Evolutionary conservation across 2,113 vertebrate genomes (phyloP).

Genomic region (Panthera leo): DNA sequence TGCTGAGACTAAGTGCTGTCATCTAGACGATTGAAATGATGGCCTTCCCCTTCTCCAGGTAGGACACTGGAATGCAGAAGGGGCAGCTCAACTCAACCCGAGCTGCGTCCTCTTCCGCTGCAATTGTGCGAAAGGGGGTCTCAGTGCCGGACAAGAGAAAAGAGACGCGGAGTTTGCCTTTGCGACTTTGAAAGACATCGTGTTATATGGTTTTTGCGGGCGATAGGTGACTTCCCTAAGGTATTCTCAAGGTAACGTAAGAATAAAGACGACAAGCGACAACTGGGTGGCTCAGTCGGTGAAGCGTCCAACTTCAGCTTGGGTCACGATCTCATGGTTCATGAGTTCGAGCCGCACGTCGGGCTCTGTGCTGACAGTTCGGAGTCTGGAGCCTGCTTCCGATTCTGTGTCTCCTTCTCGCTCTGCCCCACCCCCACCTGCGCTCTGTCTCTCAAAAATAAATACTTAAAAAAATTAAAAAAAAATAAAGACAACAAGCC

Average conservation of each 20-base stretch:
- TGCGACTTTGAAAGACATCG: not conserved
- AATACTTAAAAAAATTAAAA: too few species aligned
- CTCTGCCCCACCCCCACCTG: too few species aligned
- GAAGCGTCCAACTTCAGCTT: too few species aligned
- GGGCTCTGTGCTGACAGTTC: too few species aligned
- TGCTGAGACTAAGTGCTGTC: not conserved
- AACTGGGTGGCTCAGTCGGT: too few species aligned
- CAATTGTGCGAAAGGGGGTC: accelerated
- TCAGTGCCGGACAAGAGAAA: accelerated
- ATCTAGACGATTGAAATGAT: not conserved
- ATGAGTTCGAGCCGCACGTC: too few species aligned
- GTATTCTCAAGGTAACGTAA: not conserved
- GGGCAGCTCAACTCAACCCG: not conserved
- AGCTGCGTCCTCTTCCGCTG: accelerated
- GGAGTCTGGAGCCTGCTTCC: too few species aligned
- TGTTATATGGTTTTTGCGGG: not conserved
- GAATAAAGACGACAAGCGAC: not conserved
- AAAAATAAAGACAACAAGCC: not conserved
- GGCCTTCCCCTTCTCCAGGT: not conserved
- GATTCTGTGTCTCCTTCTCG: too few species aligned
- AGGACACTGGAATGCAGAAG: not conserved
- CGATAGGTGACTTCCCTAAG: too few species aligned
- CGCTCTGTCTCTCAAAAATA: too few species aligned
- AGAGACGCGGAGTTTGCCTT: not conserved
- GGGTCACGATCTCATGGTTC: too few species aligned